Evolutionary conservation across 2,888 invertebrate genomes (phyloP).

Genomic region (Alloplasta piceator): DNA sequence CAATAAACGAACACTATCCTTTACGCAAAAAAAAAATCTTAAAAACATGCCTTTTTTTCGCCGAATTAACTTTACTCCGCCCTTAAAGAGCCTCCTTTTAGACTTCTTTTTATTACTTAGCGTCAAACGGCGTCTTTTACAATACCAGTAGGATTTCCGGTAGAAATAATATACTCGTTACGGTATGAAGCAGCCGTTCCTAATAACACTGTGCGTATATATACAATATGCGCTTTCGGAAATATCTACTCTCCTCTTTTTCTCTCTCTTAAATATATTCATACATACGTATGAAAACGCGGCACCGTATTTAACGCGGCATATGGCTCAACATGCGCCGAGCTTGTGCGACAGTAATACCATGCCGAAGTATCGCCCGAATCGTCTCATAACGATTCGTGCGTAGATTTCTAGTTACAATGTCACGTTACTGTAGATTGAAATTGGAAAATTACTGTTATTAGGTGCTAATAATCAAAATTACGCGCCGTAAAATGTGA

Average conservation of each 20-base stretch:
- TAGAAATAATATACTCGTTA: slow-evolving; percentile 30
- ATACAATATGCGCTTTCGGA: slow-evolving; percentile 38
- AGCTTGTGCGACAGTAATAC: slow-evolving; percentile 52
- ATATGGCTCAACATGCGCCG: slow-evolving; percentile 61
- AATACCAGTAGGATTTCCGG: slow-evolving; percentile 6
- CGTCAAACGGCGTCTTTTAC: neutral
- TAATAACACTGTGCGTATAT: slow-evolving; percentile 43
- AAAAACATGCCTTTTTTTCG: no score
- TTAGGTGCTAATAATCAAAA: neutral
- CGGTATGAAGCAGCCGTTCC: slow-evolving; percentile 41
- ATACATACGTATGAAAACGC: slow-evolving; percentile 22
- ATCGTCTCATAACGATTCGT: slow-evolving; percentile 25
- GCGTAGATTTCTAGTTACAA: slow-evolving; percentile 1
- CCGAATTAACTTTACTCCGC: no score
- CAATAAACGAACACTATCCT: no score
- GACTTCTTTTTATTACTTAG: no score
- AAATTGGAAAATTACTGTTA: slow-evolving; percentile 1
- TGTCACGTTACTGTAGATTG: slow-evolving; percentile 1
- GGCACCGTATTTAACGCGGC: slow-evolving; percentile 59
- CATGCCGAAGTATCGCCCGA: slow-evolving; percentile 44
- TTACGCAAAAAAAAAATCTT: no score
- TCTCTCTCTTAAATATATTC: slow-evolving; percentile 9
- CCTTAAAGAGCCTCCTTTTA: no score
- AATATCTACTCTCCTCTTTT: slow-evolving; percentile 30
- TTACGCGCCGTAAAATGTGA: no score